These are phyloP conservation scores for Tetraneura akinire DNA, from an alignment of 1,140 invertebrate species.

Conservation along the genomic window DNA sequence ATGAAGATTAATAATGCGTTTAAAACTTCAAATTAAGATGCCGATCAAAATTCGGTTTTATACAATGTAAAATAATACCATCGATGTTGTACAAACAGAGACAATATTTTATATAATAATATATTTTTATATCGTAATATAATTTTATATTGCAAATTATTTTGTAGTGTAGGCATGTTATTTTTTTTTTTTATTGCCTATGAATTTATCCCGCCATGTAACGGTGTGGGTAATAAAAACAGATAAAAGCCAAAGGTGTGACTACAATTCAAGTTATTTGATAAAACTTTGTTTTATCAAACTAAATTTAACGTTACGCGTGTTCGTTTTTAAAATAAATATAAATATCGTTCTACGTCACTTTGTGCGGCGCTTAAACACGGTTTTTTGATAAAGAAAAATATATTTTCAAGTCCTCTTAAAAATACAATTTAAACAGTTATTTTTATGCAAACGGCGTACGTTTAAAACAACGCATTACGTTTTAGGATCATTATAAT, in stretches of 20 bases:
- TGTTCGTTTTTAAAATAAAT: not conserved
- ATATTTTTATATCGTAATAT: no score
- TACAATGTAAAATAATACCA: no score
- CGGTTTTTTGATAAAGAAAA: not conserved
- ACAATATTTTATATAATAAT: no score
- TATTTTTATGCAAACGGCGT: no score
- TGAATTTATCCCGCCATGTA: not conserved
- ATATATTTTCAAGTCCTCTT: not conserved
- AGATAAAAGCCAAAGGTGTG: conserved; percentile 15
- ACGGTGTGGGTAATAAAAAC: not conserved
- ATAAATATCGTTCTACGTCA: not conserved
- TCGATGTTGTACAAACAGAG: no score
- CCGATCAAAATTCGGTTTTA: no score
- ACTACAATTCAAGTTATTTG: not conserved
- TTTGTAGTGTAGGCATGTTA: not conserved
- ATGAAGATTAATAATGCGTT: conserved; percentile 11
- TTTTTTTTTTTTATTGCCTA: not conserved
- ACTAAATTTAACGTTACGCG: not conserved
- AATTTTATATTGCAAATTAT: not conserved
- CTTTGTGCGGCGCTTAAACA: not conserved
- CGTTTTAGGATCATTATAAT: no score
- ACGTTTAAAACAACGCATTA: no score
- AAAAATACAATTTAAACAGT: not conserved
- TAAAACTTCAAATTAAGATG: not conserved
- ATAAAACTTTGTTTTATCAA: conserved; percentile 20